phyloP scores from a whole-genome alignment of 2,888 invertebrate species.

The Scotopteryx bipunctaria region DNA sequence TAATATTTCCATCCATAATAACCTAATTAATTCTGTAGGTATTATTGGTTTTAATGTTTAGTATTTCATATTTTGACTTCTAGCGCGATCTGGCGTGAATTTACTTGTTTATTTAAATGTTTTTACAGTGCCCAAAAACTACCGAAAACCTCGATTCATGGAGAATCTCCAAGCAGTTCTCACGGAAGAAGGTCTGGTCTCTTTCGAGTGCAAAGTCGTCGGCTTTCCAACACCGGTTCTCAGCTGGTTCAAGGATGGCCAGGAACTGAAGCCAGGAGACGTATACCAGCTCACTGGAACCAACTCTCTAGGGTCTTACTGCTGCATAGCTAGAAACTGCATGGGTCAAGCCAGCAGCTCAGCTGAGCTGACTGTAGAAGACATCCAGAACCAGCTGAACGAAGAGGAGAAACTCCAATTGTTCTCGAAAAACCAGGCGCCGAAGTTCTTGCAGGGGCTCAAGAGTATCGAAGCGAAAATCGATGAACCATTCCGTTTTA shows the following conservation, averaged over 20 bases:
- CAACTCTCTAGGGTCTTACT: slow-evolving; percentile 93
- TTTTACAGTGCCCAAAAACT: slow-evolving; percentile 92
- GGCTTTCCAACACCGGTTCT: slow-evolving; percentile 94
- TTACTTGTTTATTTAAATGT: neutral
- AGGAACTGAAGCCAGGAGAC: slow-evolving; percentile 95
- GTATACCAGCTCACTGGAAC: slow-evolving; percentile 96
- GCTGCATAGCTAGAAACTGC: slow-evolving; percentile 94
- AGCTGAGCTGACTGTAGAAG: slow-evolving; percentile 94
- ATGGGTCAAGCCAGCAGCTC: slow-evolving; percentile 95
- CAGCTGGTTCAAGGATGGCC: slow-evolving; percentile 96
- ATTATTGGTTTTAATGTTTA: no score
- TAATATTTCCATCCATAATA: no score
- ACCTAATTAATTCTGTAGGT: no score
- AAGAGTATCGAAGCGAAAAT: slow-evolving; percentile 93
- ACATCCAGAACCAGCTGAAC: slow-evolving; percentile 94
- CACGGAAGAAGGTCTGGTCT: slow-evolving; percentile 95
- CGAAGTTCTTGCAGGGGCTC: slow-evolving; percentile 91
- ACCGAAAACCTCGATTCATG: slow-evolving; percentile 94
- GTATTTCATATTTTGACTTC: no score
- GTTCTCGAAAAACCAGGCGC: slow-evolving; percentile 90
- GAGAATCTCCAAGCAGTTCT: slow-evolving; percentile 94
- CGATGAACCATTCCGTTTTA: slow-evolving; percentile 91
- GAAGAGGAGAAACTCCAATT: slow-evolving; percentile 92
- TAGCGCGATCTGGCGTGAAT: neutral
- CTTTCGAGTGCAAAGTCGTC: slow-evolving; percentile 96